A percentile compares a stretch with the other conserved stretches of the same genome.
Evolutionary conservation across 2,113 vertebrate genomes (phyloP).

Genomic region (Motacilla tschutschensis): DNA sequence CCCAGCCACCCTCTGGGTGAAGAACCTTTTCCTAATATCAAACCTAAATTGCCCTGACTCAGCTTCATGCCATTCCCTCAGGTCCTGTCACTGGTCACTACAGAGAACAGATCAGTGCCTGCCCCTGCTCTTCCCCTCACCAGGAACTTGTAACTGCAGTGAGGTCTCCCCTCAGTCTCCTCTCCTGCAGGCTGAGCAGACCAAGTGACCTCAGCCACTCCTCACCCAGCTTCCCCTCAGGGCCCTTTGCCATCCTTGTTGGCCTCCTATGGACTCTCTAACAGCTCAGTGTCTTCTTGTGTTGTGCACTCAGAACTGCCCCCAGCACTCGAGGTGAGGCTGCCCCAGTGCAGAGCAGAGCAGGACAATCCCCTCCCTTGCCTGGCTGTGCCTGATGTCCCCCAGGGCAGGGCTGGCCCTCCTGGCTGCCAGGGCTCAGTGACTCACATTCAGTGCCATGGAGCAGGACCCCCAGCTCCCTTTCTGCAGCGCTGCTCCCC

Average conservation of each 20-base stretch:
- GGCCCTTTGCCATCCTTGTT: background rate
- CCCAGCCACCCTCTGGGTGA: fast-evolving
- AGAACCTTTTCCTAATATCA: background rate
- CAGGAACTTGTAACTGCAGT: background rate
- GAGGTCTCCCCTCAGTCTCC: background rate
- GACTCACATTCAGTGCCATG: background rate
- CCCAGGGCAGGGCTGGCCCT: background rate
- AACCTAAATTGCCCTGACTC: background rate
- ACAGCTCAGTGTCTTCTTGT: background rate
- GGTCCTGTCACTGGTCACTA: background rate
- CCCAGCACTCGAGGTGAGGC: background rate
- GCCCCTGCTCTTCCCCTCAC: background rate
- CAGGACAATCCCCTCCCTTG: background rate
- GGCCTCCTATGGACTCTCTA: background rate
- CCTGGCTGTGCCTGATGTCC: background rate
- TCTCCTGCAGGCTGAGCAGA: background rate
- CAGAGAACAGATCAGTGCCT: background rate
- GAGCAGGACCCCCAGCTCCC: background rate
- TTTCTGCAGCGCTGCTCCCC: background rate
- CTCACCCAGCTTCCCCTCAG: background rate
- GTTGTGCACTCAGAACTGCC: background rate
- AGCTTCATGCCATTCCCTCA: background rate
- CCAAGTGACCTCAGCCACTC: background rate
- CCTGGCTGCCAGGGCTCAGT: background rate
- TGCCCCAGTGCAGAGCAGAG: background rate